Percentiles rank a stretch among this genome's conserved stretches.
These are phyloP conservation scores for Nothocercus nigrocapillus DNA, from an alignment of 2,113 vertebrate species.

Conservation along the genomic window DNA sequence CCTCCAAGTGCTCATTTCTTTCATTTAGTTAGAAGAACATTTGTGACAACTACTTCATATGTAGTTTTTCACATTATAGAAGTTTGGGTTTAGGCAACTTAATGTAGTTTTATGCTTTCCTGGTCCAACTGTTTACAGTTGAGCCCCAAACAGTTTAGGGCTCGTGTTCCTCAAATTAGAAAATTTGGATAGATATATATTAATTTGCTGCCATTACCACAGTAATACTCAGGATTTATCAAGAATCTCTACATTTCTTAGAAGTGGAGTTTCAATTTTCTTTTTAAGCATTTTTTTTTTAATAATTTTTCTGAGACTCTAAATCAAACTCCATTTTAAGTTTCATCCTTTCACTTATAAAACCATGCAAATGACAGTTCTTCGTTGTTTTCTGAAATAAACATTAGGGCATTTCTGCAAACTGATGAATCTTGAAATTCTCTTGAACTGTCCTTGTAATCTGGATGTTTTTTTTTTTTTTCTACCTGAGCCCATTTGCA, in stretches of 20 bases:
- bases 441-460: neutral
- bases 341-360: slow-evolving; percentile 29
- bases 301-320: neutral
- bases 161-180: neutral
- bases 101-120: neutral
- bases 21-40: neutral
- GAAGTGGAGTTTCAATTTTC: slow-evolving; percentile 10
- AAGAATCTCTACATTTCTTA: slow-evolving; percentile 4
- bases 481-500: neutral
- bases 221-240: neutral
- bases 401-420: neutral
- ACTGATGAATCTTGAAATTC: slow-evolving; percentile 18
- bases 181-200: neutral
- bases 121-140: neutral
- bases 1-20: neutral
- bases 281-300: slow-evolving; percentile 5
- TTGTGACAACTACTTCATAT: neutral
- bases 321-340: slow-evolving; percentile 26
- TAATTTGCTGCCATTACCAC: neutral
- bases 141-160: neutral
- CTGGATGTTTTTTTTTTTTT: neutral
- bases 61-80: neutral
- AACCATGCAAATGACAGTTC: slow-evolving; percentile 34
- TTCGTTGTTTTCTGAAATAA: slow-evolving; percentile 25
- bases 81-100: neutral